Conservation (phyloP, 1,140 invertebrate genomes). For the Leucophenga varia region DNA sequence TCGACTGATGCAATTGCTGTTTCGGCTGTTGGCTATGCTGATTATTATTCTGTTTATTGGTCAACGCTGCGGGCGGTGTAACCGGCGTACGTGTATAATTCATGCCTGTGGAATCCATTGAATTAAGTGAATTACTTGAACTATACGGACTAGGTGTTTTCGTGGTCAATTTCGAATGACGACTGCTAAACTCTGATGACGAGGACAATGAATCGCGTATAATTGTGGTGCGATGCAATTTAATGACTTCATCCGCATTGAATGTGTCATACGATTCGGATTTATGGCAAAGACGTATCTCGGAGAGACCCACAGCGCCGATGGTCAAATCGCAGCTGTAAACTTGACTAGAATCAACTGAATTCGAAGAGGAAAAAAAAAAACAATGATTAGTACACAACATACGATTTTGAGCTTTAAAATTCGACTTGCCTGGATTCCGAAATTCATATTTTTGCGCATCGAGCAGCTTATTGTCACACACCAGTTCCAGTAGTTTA, state of each 20-base stretch:
- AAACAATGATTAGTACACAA: neutral
- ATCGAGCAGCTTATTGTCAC: slow-evolving; percentile 79
- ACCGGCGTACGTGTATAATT: slow-evolving; percentile 43
- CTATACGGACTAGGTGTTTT: slow-evolving; percentile 55
- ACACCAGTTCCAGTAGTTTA: slow-evolving; percentile 73
- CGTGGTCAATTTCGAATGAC: slow-evolving; percentile 48
- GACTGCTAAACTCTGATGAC: slow-evolving; percentile 53
- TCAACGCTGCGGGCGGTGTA: slow-evolving; percentile 19
- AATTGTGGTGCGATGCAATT: slow-evolving; percentile 41
- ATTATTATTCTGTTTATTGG: too few species aligned
- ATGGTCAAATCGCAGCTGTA: slow-evolving; percentile 54
- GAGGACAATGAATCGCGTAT: slow-evolving; percentile 51
- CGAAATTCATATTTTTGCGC: slow-evolving; percentile 74
- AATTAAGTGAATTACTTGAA: slow-evolving; percentile 54
- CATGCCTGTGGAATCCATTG: slow-evolving; percentile 54
- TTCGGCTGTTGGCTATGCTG: neutral
- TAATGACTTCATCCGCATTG: slow-evolving; percentile 47
- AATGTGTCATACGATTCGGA: slow-evolving; percentile 50
- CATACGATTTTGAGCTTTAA: too few species aligned
- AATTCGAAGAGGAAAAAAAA: neutral
- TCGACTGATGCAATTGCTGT: neutral
- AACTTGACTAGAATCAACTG: slow-evolving; percentile 54
- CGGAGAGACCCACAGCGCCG: slow-evolving; percentile 51
- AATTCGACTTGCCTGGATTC: slow-evolving; percentile 74
- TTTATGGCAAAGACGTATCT: slow-evolving; percentile 52